Evolutionary conservation across 1,140 invertebrate species (phyloP).

Genomic region (Drosophila orosa): DNA sequence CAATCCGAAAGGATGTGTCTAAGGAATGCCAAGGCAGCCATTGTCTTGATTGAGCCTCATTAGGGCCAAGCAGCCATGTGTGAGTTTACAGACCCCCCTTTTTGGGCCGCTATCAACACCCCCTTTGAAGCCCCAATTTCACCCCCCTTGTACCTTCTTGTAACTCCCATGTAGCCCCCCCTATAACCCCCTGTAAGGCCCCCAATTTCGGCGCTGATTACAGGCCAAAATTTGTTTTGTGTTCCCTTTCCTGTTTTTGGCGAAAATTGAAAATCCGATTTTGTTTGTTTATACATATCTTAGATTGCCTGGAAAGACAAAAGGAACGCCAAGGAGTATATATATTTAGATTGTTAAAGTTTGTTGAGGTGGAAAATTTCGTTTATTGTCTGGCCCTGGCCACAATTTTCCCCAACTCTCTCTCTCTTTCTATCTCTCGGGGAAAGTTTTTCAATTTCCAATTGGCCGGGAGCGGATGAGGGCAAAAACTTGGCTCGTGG

Average conservation of each 20-base stretch:
- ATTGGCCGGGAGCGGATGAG: conserved; percentile 62
- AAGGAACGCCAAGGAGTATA: neutral
- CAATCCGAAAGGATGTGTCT: conserved; percentile 62
- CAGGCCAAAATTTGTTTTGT: conserved; percentile 79
- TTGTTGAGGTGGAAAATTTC: conserved; percentile 82
- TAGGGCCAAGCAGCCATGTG: conserved; percentile 46
- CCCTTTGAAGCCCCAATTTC: neutral
- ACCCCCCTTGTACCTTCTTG: neutral
- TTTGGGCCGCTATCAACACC: too few species aligned
- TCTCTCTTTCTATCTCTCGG: conserved; percentile 20
- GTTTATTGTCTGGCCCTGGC: conserved; percentile 66
- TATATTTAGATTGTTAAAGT: conserved; percentile 79
- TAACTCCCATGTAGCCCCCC: too few species aligned
- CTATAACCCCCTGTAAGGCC: neutral
- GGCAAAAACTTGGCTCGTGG: conserved; percentile 34
- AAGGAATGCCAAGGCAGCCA: conserved; percentile 51
- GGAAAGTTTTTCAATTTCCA: conserved; percentile 80
- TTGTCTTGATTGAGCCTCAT: conserved; percentile 81
- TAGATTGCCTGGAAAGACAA: conserved; percentile 30
- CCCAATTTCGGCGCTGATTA: conserved; percentile 79
- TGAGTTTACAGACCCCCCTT: conserved; percentile 14
- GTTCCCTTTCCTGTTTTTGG: conserved; percentile 51
- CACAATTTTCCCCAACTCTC: conserved; percentile 2
- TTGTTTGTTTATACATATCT: conserved; percentile 74
- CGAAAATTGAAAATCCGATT: conserved; percentile 80